These are phyloP conservation scores for Drosophila borborema DNA, from an alignment of 2,888 invertebrate genomes.

Conservation along the genomic window DNA sequence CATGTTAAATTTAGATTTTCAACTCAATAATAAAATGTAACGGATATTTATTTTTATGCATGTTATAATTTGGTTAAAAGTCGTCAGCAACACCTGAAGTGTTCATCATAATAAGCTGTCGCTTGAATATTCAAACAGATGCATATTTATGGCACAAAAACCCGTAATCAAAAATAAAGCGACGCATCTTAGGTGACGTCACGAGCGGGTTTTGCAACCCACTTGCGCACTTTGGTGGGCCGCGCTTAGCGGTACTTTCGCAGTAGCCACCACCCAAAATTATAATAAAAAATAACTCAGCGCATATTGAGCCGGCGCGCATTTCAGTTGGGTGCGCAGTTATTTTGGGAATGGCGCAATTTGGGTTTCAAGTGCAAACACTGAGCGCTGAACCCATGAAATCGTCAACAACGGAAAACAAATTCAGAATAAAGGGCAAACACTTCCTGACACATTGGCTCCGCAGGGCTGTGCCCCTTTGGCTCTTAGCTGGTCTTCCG, in stretches of 20 bases:
- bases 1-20: neutral
- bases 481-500: slow-evolving; percentile 40
- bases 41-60: neutral
- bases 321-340: slow-evolving; percentile 39
- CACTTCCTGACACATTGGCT: slow-evolving; percentile 42
- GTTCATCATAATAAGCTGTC: slow-evolving; percentile 30
- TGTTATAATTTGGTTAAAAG: slow-evolving; percentile 20
- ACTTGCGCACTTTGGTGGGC: slow-evolving; percentile 61
- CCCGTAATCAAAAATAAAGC: slow-evolving; percentile 24
- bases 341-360: slow-evolving; percentile 75
- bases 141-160: slow-evolving; percentile 25
- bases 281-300: slow-evolving; percentile 18
- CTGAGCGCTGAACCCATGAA: slow-evolving; percentile 65
- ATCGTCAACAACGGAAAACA: neutral
- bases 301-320: slow-evolving; percentile 25
- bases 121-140: slow-evolving; percentile 11
- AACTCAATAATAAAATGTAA: neutral
- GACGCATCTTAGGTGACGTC: slow-evolving; percentile 47
- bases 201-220: slow-evolving; percentile 50
- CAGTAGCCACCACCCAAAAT: slow-evolving; percentile 40
- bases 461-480: slow-evolving; percentile 23
- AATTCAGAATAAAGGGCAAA: slow-evolving; percentile 11
- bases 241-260: slow-evolving; percentile 69
- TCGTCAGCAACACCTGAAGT: neutral
- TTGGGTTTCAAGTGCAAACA: slow-evolving; percentile 78